Evolutionary conservation across 1,140 invertebrate species (phyloP).

Genomic region (Drosophila eugracilis): DNA sequence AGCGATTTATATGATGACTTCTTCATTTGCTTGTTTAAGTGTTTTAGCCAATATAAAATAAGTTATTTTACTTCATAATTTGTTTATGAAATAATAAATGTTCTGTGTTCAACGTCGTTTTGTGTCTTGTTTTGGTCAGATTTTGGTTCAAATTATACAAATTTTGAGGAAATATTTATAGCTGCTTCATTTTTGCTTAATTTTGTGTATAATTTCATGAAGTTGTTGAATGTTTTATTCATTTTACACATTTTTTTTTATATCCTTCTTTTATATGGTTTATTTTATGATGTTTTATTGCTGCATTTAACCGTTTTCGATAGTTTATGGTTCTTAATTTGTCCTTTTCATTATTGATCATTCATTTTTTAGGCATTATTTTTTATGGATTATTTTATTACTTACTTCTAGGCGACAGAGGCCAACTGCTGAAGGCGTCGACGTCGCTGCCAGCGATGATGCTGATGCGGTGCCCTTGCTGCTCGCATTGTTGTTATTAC

Average conservation of each 20-base stretch:
- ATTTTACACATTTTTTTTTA: background rate
- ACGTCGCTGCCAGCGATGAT: slow-evolving; percentile 20
- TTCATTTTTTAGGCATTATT: background rate
- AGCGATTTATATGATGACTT: background rate
- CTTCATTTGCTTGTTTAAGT: background rate
- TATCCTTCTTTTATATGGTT: slow-evolving; percentile 1
- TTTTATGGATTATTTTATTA: slow-evolving; percentile 36
- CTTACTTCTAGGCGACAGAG: slow-evolving; percentile 83
- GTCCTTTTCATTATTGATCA: background rate
- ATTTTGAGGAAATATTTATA: background rate
- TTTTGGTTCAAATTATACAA: slow-evolving; percentile 1
- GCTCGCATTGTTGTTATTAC: slow-evolving; percentile 21
- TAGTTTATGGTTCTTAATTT: background rate
- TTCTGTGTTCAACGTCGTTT: background rate
- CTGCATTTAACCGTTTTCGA: background rate
- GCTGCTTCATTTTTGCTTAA: background rate
- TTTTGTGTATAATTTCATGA: too few species aligned
- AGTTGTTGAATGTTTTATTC: background rate
- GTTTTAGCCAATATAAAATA: slow-evolving; percentile 4
- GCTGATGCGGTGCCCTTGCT: slow-evolving; percentile 62
- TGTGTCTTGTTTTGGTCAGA: background rate
- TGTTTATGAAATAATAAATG: slow-evolving; percentile 1
- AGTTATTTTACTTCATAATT: slow-evolving; percentile 1
- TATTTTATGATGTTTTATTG: background rate
- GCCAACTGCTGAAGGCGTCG: slow-evolving; percentile 62